These are phyloP conservation scores for Dolichotis patagonum DNA, from an alignment of 2,113 vertebrate genomes.

Conservation along the genomic window DNA sequence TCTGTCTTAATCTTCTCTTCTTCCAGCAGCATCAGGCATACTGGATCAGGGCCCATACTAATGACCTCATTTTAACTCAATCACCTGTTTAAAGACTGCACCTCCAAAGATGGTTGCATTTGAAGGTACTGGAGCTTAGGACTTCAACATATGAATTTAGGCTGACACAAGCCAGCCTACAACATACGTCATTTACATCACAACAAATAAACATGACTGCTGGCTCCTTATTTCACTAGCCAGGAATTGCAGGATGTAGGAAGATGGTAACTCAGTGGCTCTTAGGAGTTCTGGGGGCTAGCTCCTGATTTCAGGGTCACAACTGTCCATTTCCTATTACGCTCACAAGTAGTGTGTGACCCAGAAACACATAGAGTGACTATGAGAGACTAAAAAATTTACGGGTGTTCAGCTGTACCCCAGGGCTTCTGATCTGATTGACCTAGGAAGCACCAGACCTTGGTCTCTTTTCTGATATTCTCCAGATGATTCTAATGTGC, in stretches of 20 bases:
- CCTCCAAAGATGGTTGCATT: background rate
- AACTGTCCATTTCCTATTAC: background rate
- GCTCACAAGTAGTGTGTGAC: background rate
- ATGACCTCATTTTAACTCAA: background rate
- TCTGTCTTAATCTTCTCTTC: background rate
- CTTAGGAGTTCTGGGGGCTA: background rate
- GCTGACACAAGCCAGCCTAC: background rate
- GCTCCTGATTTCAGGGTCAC: background rate
- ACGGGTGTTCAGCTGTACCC: background rate
- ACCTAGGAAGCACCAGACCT: background rate
- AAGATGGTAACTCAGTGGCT: background rate
- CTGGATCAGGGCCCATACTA: background rate
- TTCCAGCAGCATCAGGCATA: background rate
- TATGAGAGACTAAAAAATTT: background rate
- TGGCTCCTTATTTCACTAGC: background rate
- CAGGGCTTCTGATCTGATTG: background rate
- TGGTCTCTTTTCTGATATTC: background rate
- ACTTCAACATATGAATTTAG: background rate
- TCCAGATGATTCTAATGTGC: background rate
- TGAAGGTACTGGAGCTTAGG: background rate
- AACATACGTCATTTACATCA: background rate
- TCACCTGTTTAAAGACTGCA: background rate
- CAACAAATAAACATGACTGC: background rate
- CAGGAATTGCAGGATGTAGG: background rate
- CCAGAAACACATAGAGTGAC: background rate